Evolutionary conservation across 1,140 invertebrate genomes (phyloP).

Genomic region (Nasonia longicornis): DNA sequence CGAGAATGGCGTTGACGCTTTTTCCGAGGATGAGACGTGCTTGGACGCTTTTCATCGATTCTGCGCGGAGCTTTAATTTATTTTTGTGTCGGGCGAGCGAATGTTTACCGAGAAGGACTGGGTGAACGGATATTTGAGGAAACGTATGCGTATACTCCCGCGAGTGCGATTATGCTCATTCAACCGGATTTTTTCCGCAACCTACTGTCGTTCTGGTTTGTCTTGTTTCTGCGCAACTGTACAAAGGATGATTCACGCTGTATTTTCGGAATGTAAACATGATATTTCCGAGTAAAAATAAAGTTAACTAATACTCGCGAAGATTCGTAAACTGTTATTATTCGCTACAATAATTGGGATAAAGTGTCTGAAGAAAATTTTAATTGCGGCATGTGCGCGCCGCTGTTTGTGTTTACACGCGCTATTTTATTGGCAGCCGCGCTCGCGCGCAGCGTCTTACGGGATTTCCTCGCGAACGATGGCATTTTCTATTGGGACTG

Average conservation of each 20-base stretch:
- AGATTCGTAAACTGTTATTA: no score
- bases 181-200: not conserved
- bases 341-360: no score
- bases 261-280: not conserved
- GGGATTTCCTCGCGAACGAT: conserved; percentile 9
- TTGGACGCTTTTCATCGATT: not conserved
- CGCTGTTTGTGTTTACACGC: conserved; percentile 2
- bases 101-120: not conserved
- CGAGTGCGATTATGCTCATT: not conserved
- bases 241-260: not conserved
- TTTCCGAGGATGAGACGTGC: not conserved
- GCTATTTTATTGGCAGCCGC: conserved; percentile 6
- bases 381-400: not conserved
- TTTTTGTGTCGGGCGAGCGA: no score
- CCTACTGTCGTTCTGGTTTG: not conserved
- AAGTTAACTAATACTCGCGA: not conserved
- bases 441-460: not conserved
- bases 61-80: not conserved
- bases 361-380: not conserved
- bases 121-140: not conserved
- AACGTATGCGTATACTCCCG: not conserved
- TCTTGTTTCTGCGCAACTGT: not conserved
- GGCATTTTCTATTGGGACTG: conserved; percentile 23
- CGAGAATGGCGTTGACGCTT: not conserved
- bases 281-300: not conserved